Evolutionary conservation across 2,113 vertebrate genomes (phyloP), one percentile per base, ranked within the genome.

Genomic region (Macaca fascicularis): DNA sequence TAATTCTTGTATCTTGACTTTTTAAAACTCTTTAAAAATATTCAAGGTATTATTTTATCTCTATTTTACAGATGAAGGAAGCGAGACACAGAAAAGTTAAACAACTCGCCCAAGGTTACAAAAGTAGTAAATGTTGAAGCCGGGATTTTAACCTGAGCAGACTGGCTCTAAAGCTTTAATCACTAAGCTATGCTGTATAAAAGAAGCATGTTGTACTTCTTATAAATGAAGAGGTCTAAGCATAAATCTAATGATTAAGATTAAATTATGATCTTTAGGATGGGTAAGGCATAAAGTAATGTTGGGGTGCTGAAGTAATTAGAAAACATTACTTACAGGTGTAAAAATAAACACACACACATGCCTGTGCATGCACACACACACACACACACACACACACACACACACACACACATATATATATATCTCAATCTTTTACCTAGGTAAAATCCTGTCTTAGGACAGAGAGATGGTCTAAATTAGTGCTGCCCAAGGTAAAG

Each of bases 251-350:
- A 75, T 52, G n/a, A 88, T 43, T 88, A 93, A 90, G 52, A 82
- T 61, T 95, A 70, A 97, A 70, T 64, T 75, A 82, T 76, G n/a
- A 82, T 88, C 35, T 70, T 94, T 72, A 96, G 84, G 59, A 40
- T n/a, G 27, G 23, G 10, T 14, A 86, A 81, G n/a, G 13, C 38
- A 81, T 86, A 83, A 90, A 87, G 32, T 72, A 80, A 90, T 38
- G 8, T 69, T 27, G n/a, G 48, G 14, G 67, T 81, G 19, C 55
- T 87, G 81, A 82, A 35, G 5, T 45, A 90, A 67, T 82, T 59
- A 57, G 5, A 88, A 67, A 76, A n/a, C 19, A 88, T 35, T 87
- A 38, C 70, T 78, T 69, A 92, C 91, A 82, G 8, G 14, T 76
- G 5, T 59, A 92, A 94, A 48, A 55, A 93, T 13, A 70, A 50